Conservation (phyloP, 2,113 vertebrate species). For the Nothoprocta pentlandii region DNA sequence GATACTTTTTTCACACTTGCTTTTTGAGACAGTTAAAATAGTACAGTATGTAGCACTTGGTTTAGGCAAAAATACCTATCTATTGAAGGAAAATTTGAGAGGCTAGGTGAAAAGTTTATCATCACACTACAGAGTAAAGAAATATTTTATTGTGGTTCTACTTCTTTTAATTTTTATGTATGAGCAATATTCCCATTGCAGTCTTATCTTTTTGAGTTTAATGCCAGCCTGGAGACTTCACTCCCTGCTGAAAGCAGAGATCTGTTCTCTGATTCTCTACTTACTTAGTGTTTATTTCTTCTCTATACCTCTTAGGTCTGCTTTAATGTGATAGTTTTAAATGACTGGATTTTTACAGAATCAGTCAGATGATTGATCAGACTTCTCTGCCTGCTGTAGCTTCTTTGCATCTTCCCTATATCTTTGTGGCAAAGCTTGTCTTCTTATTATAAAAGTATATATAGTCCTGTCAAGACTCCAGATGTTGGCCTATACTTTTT, state of each 20-base stretch:
- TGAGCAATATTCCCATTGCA: slow-evolving; percentile 57
- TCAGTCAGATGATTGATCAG: neutral
- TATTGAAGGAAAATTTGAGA: neutral
- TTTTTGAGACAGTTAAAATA: neutral
- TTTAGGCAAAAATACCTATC: neutral
- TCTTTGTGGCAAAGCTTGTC: neutral
- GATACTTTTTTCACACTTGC: neutral
- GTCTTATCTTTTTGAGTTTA: slow-evolving; percentile 67
- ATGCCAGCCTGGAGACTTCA: slow-evolving; percentile 65
- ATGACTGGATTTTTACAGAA: neutral
- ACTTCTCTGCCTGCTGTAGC: neutral
- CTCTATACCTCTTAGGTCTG: slow-evolving; percentile 31
- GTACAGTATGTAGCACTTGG: neutral
- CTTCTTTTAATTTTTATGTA: slow-evolving; percentile 68
- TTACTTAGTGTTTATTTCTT: slow-evolving; percentile 51
- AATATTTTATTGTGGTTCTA: neutral
- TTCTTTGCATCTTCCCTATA: neutral
- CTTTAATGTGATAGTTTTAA: slow-evolving; percentile 45
- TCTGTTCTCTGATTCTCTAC: slow-evolving; percentile 51
- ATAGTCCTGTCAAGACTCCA: neutral
- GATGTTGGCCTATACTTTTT: neutral
- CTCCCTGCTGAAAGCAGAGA: slow-evolving; percentile 69
- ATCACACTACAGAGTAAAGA: slow-evolving; percentile 30
- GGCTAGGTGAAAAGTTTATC: slow-evolving; percentile 6
- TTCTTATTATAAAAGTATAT: neutral